Evolutionary conservation across 1,140 invertebrate genomes (phyloP).

Genomic region (Notospermus geniculatus): DNA sequence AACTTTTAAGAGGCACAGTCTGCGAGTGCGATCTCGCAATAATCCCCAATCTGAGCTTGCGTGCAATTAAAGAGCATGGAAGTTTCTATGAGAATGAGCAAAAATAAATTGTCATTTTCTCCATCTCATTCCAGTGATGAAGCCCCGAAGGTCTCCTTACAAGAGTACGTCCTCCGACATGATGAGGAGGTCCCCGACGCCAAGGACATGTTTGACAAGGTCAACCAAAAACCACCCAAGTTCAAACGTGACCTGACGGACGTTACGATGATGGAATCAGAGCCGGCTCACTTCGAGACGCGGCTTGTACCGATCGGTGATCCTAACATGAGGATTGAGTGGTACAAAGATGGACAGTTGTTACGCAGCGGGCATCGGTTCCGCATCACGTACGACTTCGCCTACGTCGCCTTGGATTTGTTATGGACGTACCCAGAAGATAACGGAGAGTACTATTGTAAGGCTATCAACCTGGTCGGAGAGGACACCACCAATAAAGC

Average conservation of each 20-base stretch:
- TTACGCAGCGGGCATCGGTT: slow-evolving; percentile 92
- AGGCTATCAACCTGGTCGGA: slow-evolving; percentile 85
- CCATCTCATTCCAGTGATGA: too few species aligned
- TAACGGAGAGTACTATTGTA: slow-evolving; percentile 88
- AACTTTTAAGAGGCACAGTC: too few species aligned
- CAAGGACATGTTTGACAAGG: slow-evolving; percentile 49
- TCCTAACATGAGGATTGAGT: slow-evolving; percentile 94
- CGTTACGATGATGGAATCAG: slow-evolving; percentile 83
- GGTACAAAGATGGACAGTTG: slow-evolving; percentile 94
- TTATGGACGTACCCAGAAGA: slow-evolving; percentile 91
- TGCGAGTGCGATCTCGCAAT: too few species aligned
- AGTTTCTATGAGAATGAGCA: too few species aligned
- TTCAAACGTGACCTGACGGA: slow-evolving; percentile 92
- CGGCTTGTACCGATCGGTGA: slow-evolving; percentile 97
- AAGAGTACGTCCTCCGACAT: too few species aligned
- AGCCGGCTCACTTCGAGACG: slow-evolving; percentile 94
- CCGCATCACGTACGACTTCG: slow-evolving; percentile 91
- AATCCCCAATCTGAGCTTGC: too few species aligned
- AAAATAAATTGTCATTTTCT: too few species aligned
- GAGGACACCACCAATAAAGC: slow-evolving; percentile 80
- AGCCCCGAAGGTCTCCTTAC: too few species aligned
- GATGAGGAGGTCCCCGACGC: slow-evolving; percentile 36
- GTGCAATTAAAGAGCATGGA: too few species aligned
- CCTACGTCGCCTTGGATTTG: slow-evolving; percentile 91
- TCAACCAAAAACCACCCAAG: slow-evolving; percentile 66